Percentiles rank a stretch among this genome's conserved stretches.
phyloP scores from a whole-genome alignment of 1,140 invertebrate species.

The Drosophila takahashii region DNA sequence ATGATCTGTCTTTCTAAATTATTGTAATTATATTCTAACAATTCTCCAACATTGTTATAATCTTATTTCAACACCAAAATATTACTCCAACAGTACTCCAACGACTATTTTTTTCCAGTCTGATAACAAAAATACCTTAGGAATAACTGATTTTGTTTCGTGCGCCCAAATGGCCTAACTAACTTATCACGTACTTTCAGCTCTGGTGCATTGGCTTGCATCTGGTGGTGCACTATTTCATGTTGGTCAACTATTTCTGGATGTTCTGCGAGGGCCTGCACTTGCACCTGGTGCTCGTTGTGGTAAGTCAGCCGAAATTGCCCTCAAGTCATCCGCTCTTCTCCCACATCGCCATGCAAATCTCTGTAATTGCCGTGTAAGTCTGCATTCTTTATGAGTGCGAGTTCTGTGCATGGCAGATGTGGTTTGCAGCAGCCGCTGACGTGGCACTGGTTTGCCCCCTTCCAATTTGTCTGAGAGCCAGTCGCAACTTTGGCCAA shows the following conservation, averaged over 20 bases:
- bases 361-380: conserved; percentile 47
- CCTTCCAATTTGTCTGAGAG: conserved; percentile 52
- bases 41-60: background rate
- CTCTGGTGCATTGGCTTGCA: conserved; percentile 92
- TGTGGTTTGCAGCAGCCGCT: conserved; percentile 49
- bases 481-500: conserved; percentile 26
- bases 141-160: background rate
- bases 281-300: conserved; percentile 93
- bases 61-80: background rate
- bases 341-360: conserved; percentile 48
- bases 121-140: background rate
- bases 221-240: conserved; percentile 92
- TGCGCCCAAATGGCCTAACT: conserved; percentile 1
- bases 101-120: background rate
- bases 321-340: background rate
- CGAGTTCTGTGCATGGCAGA: conserved; percentile 49
- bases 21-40: no score
- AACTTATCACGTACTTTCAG: conserved; percentile 85
- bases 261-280: conserved; percentile 96
- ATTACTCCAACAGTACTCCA: background rate
- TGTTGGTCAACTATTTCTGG: conserved; percentile 96
- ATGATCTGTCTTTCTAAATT: background rate
- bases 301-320: conserved; percentile 77
- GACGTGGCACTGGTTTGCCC: background rate
- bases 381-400: conserved; percentile 51